Evolutionary conservation across 2,888 invertebrate genomes (phyloP).

Genomic region (Thalpophila matura): DNA sequence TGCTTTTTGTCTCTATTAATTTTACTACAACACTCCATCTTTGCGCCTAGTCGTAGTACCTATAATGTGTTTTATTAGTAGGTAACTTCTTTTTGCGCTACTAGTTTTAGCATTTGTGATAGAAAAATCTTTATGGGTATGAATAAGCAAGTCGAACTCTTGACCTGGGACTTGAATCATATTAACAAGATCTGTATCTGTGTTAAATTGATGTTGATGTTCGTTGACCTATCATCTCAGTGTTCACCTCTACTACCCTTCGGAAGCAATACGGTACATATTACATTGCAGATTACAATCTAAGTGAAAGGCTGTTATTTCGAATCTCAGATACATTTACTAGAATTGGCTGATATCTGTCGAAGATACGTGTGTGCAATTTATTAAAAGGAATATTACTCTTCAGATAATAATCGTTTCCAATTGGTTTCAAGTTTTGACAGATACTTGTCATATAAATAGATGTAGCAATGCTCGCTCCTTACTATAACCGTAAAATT

Average conservation of each 20-base stretch:
- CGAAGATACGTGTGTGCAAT: slow-evolving; percentile 42
- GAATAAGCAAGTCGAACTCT: slow-evolving; percentile 26
- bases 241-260: slow-evolving; percentile 69
- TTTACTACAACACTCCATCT: slow-evolving; percentile 70
- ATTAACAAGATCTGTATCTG: slow-evolving; percentile 65
- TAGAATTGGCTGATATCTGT: slow-evolving; percentile 51
- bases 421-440: slow-evolving; percentile 63
- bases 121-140: neutral
- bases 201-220: slow-evolving; percentile 70
- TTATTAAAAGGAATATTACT: slow-evolving; percentile 36
- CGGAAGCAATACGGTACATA: slow-evolving; percentile 71
- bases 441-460: slow-evolving; percentile 66
- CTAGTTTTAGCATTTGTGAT: slow-evolving; percentile 9
- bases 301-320: slow-evolving; percentile 69
- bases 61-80: slow-evolving; percentile 40
- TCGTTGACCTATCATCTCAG: slow-evolving; percentile 68
- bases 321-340: slow-evolving; percentile 55
- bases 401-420: slow-evolving; percentile 50
- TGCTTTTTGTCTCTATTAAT: slow-evolving; percentile 75
- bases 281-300: slow-evolving; percentile 66
- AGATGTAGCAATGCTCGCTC: slow-evolving; percentile 56
- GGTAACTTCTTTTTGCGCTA: slow-evolving; percentile 33
- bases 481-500: slow-evolving; percentile 69
- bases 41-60: slow-evolving; percentile 32
- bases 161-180: slow-evolving; percentile 35